Evolutionary conservation across 2,113 vertebrate genomes (phyloP).

Genomic region (Kryptolebias marmoratus): DNA sequence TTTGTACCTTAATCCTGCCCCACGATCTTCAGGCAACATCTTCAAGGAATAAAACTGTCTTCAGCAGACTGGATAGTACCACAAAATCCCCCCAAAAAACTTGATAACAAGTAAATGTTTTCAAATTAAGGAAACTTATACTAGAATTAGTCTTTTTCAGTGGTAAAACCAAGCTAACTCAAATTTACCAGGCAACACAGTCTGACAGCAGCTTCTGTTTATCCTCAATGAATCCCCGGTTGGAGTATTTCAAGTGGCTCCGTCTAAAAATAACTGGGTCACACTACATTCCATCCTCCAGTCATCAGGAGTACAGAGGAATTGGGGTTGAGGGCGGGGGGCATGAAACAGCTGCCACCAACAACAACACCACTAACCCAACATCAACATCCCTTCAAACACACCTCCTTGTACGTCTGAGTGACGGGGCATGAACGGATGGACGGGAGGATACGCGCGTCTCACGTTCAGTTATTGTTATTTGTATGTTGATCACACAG

Average conservation of each 20-base stretch:
- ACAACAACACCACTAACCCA: conserved; percentile 2
- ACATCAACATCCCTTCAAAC: conserved; percentile 8
- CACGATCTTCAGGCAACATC: conserved; percentile 74
- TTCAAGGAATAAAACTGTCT: conserved; percentile 45
- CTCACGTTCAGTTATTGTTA: background rate
- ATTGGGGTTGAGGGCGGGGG: background rate
- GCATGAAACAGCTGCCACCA: conserved; percentile 15
- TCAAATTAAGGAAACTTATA: background rate
- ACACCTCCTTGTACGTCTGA: conserved; percentile 11
- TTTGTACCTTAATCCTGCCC: conserved; percentile 75
- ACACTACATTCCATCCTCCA: conserved; percentile 83
- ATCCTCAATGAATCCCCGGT: conserved; percentile 84
- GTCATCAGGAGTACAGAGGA: conserved; percentile 64
- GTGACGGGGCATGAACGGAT: conserved; percentile 10
- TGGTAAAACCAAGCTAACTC: conserved; percentile 9
- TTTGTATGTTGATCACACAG: background rate
- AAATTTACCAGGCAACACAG: conserved; percentile 72
- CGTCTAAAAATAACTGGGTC: conserved; percentile 91
- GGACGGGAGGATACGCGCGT: background rate
- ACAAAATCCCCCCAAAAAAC: conserved; percentile 11
- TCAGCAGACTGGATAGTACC: background rate
- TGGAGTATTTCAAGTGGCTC: conserved; percentile 82
- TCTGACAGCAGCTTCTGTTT: conserved; percentile 78
- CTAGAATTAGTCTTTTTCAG: background rate
- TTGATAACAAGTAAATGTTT: background rate